phyloP scores from a whole-genome alignment of 2,888 invertebrate species.

The Drosophila mettleri region DNA sequence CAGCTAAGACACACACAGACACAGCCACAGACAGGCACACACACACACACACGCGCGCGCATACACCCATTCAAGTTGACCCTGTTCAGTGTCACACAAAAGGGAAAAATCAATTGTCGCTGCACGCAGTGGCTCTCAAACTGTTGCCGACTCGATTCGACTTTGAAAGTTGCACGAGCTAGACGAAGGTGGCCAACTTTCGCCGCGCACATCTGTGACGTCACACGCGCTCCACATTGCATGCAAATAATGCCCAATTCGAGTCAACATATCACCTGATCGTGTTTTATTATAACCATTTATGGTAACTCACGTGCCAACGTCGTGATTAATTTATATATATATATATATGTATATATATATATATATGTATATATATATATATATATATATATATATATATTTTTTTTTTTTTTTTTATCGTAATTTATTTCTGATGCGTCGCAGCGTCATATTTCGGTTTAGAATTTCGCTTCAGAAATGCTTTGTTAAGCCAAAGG shows the following conservation, averaged over 20 bases:
- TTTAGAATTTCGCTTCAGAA: background rate
- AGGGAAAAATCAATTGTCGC: slow-evolving; percentile 70
- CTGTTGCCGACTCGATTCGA: slow-evolving; percentile 34
- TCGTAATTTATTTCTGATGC: background rate
- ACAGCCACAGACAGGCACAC: background rate
- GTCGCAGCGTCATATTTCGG: background rate
- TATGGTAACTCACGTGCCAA: background rate
- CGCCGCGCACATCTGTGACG: slow-evolving; percentile 29
- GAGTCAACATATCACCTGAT: background rate
- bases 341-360: too few species aligned
- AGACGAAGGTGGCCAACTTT: slow-evolving; percentile 20
- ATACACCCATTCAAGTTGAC: slow-evolving; percentile 42
- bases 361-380: too few species aligned
- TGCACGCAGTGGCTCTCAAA: slow-evolving; percentile 47
- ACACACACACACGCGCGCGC: background rate
- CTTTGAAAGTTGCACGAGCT: slow-evolving; percentile 24
- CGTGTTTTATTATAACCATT: background rate
- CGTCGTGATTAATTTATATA: background rate
- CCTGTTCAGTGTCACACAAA: slow-evolving; percentile 74
- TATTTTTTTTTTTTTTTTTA: too few species aligned
- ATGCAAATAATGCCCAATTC: background rate
- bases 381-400: too few species aligned
- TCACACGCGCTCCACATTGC: slow-evolving; percentile 10
- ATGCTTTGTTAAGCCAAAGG: background rate
- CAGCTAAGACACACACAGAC: slow-evolving; percentile 5